Base-by-base conservation (phyloP, 2,797 vertebrate species). In the Sebastolobus alascanus region DNA sequence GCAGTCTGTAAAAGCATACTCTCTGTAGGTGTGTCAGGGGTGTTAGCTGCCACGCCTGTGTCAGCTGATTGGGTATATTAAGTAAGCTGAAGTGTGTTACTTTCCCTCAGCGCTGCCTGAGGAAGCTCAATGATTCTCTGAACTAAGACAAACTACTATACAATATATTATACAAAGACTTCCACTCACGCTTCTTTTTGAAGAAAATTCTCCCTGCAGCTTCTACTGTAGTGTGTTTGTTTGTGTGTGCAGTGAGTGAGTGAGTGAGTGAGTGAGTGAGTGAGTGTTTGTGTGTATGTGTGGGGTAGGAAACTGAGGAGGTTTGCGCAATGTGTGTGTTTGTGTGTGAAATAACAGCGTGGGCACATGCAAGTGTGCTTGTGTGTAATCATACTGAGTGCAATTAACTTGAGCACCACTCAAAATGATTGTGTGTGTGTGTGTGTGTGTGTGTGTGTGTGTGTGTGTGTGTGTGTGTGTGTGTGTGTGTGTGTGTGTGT, bases 371-470 rank as follows among this genome's bases (percentile, higher is more conserved):
- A 12, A 11, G 14, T 25, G 35, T n/a, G 52, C 22, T 13, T 20
- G 54, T 50, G 61, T 50, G 35, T 54, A 70, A 77, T 81, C 60
- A 69, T 9, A 16, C 11, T 1, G 52, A 77, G 69, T 72, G 12
- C 74, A 74, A 77, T 74, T 80, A 74, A 72, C 11, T 29, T 18
- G 58, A 78, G 80, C 38, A 54, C 43, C 77, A 73, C 65, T 85
- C 50, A 58, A 2, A 55, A 7, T 35, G 73, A 72, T 20, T 40
- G 40, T 31, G 46, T 29, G 22, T 14, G 11, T 33, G 33, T 33
- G 72, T 33, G 74, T 38, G 43, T 55, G 58, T 54, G 25, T 46
- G 20, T 25, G 29, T 61, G 38, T 63, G 31, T 33, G 40, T 35
- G 63, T 27, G 20, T 14, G 14, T 38, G 38, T 40, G 67, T 29